Conservation (phyloP, 2,797 vertebrate species). For the Oreochromis grahami region DNA sequence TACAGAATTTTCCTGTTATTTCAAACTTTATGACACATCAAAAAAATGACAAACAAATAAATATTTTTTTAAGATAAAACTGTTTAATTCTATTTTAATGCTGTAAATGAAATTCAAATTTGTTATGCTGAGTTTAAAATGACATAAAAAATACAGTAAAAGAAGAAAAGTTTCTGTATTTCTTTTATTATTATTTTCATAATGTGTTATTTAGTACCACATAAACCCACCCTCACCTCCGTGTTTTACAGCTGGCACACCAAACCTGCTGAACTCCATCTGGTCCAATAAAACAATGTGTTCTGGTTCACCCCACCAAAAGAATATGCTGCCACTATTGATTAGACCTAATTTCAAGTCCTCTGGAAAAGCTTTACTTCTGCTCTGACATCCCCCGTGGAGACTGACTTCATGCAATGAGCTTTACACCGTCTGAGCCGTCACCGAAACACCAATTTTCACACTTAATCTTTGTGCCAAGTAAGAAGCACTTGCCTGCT, state of each 20-base stretch:
- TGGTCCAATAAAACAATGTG: not conserved
- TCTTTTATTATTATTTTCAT: not conserved
- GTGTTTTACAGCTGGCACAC: not conserved
- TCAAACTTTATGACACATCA: not conserved
- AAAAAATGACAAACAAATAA: not conserved
- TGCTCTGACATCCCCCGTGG: not conserved
- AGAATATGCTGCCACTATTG: not conserved
- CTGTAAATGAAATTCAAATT: not conserved
- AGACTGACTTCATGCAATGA: not conserved
- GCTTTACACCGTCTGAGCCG: not conserved
- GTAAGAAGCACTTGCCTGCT: not conserved
- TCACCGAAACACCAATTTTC: not conserved
- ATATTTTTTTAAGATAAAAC: not conserved
- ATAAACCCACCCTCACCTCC: not conserved
- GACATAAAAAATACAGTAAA: not conserved
- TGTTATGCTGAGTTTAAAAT: not conserved
- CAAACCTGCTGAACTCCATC: not conserved
- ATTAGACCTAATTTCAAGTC: not conserved
- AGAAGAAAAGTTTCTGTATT: not conserved
- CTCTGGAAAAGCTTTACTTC: not conserved
- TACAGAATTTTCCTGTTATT: not conserved
- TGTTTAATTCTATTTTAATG: not conserved
- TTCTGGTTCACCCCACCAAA: not conserved
- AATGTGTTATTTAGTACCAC: not conserved
- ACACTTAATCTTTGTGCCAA: not conserved